These are phyloP conservation scores for Plodia interpunctella DNA, from an alignment of 1,140 invertebrate species.

Conservation along the genomic window DNA sequence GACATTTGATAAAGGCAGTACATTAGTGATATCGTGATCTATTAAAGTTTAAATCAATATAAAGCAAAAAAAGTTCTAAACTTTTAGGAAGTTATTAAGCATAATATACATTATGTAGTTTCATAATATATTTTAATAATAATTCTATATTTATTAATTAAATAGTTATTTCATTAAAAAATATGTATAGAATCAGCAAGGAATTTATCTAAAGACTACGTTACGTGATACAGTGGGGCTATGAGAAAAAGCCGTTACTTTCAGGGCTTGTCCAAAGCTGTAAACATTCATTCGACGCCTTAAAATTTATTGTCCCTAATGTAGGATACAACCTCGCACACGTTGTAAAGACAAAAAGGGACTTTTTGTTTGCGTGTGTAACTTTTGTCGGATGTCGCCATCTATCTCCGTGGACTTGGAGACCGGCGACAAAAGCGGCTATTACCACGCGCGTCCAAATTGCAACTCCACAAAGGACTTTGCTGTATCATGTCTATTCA, in stretches of 20 bases:
- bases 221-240: too few relatives aligned
- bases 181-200: too few relatives aligned
- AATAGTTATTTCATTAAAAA: too few relatives aligned
- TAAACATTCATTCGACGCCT: conserved; percentile 6
- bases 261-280: not conserved
- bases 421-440: conserved; percentile 30
- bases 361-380: conserved; percentile 7
- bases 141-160: too few relatives aligned
- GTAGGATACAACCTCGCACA: not conserved
- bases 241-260: not conserved
- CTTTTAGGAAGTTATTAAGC: too few relatives aligned
- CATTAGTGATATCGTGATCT: too few relatives aligned
- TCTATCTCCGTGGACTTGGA: conserved; percentile 28
- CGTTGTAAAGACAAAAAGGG: conserved; percentile 2
- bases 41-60: too few relatives aligned
- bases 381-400: conserved; percentile 14
- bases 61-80: too few relatives aligned
- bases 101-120: too few relatives aligned
- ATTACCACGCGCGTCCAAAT: conserved; percentile 40
- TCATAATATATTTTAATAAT: too few relatives aligned
- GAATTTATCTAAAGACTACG: too few relatives aligned
- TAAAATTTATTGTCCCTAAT: conserved; percentile 6
- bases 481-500: conserved; percentile 53
- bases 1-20: too few relatives aligned
- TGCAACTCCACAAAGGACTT: conserved; percentile 46